Percentiles rank a stretch among this genome's conserved stretches.
These are phyloP conservation scores for Hydrolagus affinis DNA, from an alignment of 2,113 vertebrate species.

Conservation along the genomic window DNA sequence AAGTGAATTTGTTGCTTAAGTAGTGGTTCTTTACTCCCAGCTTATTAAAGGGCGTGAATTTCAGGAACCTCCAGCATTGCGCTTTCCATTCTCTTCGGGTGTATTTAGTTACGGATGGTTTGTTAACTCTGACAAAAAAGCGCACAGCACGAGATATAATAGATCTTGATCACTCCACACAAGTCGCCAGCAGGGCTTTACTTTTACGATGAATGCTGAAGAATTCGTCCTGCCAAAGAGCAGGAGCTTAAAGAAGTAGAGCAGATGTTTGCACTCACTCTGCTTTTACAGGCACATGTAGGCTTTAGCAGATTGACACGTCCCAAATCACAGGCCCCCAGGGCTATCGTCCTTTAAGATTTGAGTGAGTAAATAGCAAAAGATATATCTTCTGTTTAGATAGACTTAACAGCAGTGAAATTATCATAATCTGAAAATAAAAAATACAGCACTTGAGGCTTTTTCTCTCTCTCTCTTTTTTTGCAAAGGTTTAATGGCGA, in stretches of 20 bases:
- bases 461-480: too few relatives aligned
- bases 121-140: neutral
- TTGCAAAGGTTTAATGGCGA: constrained; percentile 62
- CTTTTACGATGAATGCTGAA: neutral
- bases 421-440: constrained; percentile 50
- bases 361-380: constrained; percentile 37
- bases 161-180: neutral
- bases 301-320: constrained; percentile 20
- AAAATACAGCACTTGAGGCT: constrained; percentile 43
- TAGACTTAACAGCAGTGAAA: constrained; percentile 51
- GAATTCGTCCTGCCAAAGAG: neutral
- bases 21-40: neutral
- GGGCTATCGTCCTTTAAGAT: constrained; percentile 27
- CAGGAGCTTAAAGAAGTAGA: neutral
- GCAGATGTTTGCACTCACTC: constrained; percentile 29
- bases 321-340: constrained; percentile 22
- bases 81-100: neutral
- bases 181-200: neutral
- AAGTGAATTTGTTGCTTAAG: neutral
- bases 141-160: neutral
- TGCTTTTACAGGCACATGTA: constrained; percentile 28
- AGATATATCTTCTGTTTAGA: constrained; percentile 49
- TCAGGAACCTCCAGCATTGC: neutral
- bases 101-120: neutral
- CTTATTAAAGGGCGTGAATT: neutral